Evolutionary conservation across 2,113 vertebrate genomes (phyloP).

Genomic region (Pyrgilauda ruficollis): DNA sequence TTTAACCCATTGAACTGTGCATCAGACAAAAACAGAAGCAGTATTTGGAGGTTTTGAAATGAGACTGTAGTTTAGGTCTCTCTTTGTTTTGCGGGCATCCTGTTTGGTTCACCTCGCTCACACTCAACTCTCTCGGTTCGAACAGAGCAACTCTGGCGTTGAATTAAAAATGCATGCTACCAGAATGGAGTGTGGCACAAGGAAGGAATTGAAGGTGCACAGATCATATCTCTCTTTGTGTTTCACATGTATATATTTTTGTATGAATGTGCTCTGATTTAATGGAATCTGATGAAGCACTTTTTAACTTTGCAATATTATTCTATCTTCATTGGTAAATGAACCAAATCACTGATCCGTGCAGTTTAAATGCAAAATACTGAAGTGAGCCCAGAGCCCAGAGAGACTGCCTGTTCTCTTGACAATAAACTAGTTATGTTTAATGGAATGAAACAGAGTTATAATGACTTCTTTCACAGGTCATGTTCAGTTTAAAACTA

Average conservation of each 20-base stretch:
- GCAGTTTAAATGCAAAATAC: constrained; percentile 77
- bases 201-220: neutral
- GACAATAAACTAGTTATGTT: constrained; percentile 80
- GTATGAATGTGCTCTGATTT: constrained; percentile 60
- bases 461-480: constrained; percentile 81
- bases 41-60: neutral
- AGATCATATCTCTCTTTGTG: neutral
- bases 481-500: constrained; percentile 78
- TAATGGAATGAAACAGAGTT: constrained; percentile 82
- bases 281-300: constrained; percentile 77
- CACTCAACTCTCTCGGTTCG: neutral
- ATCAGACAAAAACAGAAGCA: neutral
- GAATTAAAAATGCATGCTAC: neutral
- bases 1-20: neutral
- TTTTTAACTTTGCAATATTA: constrained; percentile 78
- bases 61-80: neutral
- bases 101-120: neutral
- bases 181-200: neutral
- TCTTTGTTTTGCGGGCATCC: neutral
- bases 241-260: constrained; percentile 8
- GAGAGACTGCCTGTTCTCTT: constrained; percentile 75
- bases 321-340: constrained; percentile 80
- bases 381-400: constrained; percentile 71
- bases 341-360: constrained; percentile 76
- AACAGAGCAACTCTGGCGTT: neutral